Base-by-base conservation (phyloP, 2,888 invertebrate species). In the Eudemis profundana region DNA sequence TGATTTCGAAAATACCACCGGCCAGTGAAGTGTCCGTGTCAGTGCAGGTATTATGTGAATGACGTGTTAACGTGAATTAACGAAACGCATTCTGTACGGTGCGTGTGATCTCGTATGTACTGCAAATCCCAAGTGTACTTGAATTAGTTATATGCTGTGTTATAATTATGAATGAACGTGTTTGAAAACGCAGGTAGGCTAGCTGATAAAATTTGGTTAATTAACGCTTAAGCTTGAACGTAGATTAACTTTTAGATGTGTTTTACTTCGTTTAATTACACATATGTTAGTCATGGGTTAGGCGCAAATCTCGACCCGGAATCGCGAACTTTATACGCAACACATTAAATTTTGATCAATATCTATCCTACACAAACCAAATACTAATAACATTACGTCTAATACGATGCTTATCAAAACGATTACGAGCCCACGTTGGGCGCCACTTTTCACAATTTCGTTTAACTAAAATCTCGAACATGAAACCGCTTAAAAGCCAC, bases 1-100 rank as follows among this genome's bases (percentile, higher is more conserved):
- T 87, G 87, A 72, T 81, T 82, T 75, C 85, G 83, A 80, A 82
- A 78, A 70, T 27, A 71, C 73, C 62, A 72, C 69, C 69, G 74
- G 78, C 78, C 77, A 81, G 86, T 85, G 85, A 75, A 78, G 84
- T 84, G 56, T 56, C 56, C 56, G 56, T 56, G 56, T 44, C 56
- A 77, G 85, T 86, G 85, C 68, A 68, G 79, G 73, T 76, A 75
- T 78, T n/a, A n/a, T 78, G 84, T 85, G 83, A 77, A 78, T 82
- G 70, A 81, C 77, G 77, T 77, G 84, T 19, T 44, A 49, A 38
- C 44, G 46, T 44, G 54, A 54, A 54, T 44, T 64, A 12, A 63
- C 47, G 44, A 15, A 27, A 59, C 54, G 54, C 49, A 63, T 61
- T 27, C 23, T 17, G 12, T 8, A 14, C 51, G 40, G 17, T 14